A percentile compares a stretch with the other conserved stretches of the same genome.
Conservation (phyloP, 2,797 vertebrate species). For the Gila robusta region DNA sequence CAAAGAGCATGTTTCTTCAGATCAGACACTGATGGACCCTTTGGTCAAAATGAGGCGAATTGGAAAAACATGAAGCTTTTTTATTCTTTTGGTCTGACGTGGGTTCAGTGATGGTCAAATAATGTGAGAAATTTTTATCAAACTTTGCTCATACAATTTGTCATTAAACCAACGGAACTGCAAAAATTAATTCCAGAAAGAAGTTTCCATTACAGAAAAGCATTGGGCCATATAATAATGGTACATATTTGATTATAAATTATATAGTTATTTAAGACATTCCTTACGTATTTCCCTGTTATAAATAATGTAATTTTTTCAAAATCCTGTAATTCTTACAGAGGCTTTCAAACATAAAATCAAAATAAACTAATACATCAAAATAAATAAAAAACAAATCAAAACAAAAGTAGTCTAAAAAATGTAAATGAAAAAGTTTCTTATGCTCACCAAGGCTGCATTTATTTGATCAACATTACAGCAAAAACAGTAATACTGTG, state of each 20-base stretch:
- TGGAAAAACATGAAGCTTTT: slow-evolving; percentile 53
- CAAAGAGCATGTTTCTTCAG: slow-evolving; percentile 57
- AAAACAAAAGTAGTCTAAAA: not conserved
- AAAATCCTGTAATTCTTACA: not conserved
- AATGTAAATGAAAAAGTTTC: not conserved
- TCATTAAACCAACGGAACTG: not conserved
- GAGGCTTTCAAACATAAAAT: not conserved
- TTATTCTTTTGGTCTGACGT: slow-evolving; percentile 8
- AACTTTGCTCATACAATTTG: not conserved
- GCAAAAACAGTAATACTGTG: not conserved
- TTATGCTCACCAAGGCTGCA: not conserved
- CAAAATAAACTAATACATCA: too few relatives aligned
- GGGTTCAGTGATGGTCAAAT: slow-evolving; percentile 15
- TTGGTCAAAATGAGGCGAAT: slow-evolving; percentile 43
- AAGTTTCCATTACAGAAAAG: not conserved
- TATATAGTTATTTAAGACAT: not conserved
- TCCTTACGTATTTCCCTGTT: not conserved
- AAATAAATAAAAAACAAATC: too few relatives aligned
- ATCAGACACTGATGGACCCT: slow-evolving; percentile 58
- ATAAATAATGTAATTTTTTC: not conserved
- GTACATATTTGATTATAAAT: not conserved
- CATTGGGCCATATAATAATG: not conserved
- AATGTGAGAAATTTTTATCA: not conserved
- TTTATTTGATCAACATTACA: not conserved
- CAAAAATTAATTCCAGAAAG: not conserved